These are phyloP conservation scores for Motacilla alba DNA, from an alignment of 2,113 vertebrate species.

Conservation along the genomic window DNA sequence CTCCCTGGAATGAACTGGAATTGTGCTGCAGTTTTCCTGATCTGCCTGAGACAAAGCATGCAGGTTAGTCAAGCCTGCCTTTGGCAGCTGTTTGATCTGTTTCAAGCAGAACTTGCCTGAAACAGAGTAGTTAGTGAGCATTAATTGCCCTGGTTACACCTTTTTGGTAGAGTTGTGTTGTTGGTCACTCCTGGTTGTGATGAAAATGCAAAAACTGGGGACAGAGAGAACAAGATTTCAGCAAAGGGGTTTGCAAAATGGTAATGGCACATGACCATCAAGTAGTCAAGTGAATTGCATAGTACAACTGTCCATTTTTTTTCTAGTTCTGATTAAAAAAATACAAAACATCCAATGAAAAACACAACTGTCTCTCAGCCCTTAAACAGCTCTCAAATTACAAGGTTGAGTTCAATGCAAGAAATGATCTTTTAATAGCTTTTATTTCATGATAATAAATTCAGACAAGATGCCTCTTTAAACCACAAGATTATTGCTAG, in stretches of 20 bases:
- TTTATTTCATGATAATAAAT: not conserved
- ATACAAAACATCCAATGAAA: not conserved
- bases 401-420: not conserved
- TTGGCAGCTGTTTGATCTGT: not conserved
- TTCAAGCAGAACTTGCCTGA: not conserved
- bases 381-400: not conserved
- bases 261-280: not conserved
- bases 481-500: not conserved
- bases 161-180: not conserved
- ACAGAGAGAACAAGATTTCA: not conserved
- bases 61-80: not conserved
- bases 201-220: not conserved
- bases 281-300: not conserved
- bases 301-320: not conserved
- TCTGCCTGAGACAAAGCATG: not conserved
- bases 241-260: not conserved
- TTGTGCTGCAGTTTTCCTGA: not conserved
- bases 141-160: not conserved
- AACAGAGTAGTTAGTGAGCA: accelerated
- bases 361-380: not conserved
- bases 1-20: not conserved
- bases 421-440: not conserved
- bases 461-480: not conserved
- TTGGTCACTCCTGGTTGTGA: not conserved
- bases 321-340: not conserved